Conservation (phyloP, 2,113 vertebrate genomes). For the Turdus rufiventris region DNA sequence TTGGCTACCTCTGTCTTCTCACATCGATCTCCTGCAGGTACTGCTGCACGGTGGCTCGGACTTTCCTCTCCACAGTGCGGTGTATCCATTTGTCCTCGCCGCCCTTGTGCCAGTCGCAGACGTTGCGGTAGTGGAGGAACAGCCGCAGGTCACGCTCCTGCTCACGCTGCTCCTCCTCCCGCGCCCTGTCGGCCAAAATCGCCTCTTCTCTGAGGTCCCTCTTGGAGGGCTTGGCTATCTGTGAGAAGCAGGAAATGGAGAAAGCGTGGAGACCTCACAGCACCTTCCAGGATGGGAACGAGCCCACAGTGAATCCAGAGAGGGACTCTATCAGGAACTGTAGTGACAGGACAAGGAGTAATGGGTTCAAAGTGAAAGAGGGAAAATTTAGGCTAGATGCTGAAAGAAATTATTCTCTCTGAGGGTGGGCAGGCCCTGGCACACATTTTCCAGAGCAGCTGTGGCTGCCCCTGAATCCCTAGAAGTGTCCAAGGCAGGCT, state of each 20-base stretch:
- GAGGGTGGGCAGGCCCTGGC: rapidly evolving
- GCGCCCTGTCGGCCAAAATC: not conserved
- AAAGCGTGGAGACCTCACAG: rapidly evolving
- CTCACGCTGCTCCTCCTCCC: not conserved
- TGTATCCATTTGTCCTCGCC: slow-evolving; percentile 57
- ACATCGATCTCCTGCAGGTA: slow-evolving; percentile 65
- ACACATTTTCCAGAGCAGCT: rapidly evolving
- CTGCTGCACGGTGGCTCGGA: slow-evolving; percentile 57
- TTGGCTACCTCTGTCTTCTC: slow-evolving; percentile 77
- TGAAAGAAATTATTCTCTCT: not conserved
- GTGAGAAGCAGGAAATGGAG: not conserved
- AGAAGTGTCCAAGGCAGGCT: rapidly evolving
- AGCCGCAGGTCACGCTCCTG: rapidly evolving
- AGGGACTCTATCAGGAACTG: not conserved
- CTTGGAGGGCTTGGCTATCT: slow-evolving; percentile 67
- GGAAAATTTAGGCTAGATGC: no score
- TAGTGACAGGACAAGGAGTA: not conserved
- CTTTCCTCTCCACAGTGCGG: slow-evolving; percentile 45
- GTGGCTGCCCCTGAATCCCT: not conserved
- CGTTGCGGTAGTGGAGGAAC: not conserved
- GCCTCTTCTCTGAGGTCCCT: rapidly evolving
- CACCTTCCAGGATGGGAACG: not conserved
- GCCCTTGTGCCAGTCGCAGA: slow-evolving; percentile 65
- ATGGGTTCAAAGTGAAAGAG: not conserved
- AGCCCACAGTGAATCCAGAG: not conserved